Base-by-base conservation (phyloP, 2,113 vertebrate species). In the Columba livia region DNA sequence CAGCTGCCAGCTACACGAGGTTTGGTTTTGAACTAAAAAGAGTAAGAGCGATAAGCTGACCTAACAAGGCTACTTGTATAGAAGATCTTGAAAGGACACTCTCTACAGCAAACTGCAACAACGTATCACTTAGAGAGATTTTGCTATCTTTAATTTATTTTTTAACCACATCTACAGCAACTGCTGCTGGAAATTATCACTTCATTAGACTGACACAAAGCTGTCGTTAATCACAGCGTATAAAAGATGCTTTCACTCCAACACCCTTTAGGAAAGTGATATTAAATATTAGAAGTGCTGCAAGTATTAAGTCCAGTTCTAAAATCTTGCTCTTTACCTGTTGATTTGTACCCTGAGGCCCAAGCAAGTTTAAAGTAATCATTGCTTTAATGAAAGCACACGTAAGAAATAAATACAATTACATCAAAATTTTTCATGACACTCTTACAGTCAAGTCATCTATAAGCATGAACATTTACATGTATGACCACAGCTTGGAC, bases 121-220 rank as follows among this genome's bases (percentile, higher is more conserved):
- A 82, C 79, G 3, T 20, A 48, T 50, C 36, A 82, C 60, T 70
- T 28, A 57, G 16, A 88, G 21, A 74, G 79, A 81, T n/a, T 57
- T 42, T 73, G 57, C 72, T 87, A 36, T 58, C 16, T 7, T 32
- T 91, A 65, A 19, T 48, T 44, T 69, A 81, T 44, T 89, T 85
- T 77, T 84, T 96, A 79, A 67, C 12, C 92, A 85, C 89, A 87
- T 93, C 88, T 88, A 51, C 77, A 90, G 48, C 82, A 75, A 78
- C 40, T 66, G 38, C 50, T 72, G 56, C 65, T 42, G 47, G 29
- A 6, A 78, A 79, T 88, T 90, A 54, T 62, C 47, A 57, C 57
- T 48, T 87, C 67, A 80, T 58, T 32, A 78, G 15, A 13, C 28
- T 38, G 74, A 65, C 31, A 40, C 11, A 70, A 31, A 34, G 28